These are phyloP conservation scores for Nasonia longicornis DNA, from an alignment of 1,140 invertebrate species.

Conservation along the genomic window DNA sequence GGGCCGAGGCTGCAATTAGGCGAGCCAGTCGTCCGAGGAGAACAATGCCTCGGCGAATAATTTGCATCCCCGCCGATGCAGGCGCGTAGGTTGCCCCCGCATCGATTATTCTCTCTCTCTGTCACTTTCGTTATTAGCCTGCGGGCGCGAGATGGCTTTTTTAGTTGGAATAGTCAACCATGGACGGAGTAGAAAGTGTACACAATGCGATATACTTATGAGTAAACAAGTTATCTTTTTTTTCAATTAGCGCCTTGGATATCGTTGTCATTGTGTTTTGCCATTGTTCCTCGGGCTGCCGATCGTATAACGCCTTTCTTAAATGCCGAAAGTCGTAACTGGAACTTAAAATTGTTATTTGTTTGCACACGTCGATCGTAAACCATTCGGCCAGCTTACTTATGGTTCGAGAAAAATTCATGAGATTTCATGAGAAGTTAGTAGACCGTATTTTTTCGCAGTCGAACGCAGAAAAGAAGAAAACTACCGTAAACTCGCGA, in stretches of 20 bases:
- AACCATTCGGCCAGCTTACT: not conserved
- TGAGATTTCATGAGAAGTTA: not conserved
- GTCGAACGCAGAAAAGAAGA: not conserved
- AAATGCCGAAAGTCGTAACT: not conserved
- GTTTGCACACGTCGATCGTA: not conserved
- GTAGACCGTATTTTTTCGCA: not conserved
- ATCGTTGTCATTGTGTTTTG: not conserved
- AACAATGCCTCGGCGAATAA: slow-evolving; percentile 10
- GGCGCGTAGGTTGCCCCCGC: not conserved
- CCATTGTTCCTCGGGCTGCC: too few relatives aligned
- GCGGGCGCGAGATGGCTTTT: not conserved
- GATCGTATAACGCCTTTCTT: not conserved
- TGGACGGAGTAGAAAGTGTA: slow-evolving; percentile 11
- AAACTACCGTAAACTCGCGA: not conserved
- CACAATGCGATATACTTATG: not conserved
- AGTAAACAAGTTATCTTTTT: slow-evolving; percentile 12
- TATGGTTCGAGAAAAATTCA: not conserved
- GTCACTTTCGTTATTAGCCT: slow-evolving; percentile 26
- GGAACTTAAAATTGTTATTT: not conserved
- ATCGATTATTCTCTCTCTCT: not conserved
- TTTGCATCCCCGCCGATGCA: not conserved
- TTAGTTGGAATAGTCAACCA: not conserved
- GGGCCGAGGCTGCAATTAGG: not conserved
- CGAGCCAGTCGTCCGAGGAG: not conserved
- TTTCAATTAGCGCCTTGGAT: not conserved